Evolutionary conservation across 2,797 vertebrate species (phyloP).

Genomic region (Ctenochaetus hawaiiensis): DNA sequence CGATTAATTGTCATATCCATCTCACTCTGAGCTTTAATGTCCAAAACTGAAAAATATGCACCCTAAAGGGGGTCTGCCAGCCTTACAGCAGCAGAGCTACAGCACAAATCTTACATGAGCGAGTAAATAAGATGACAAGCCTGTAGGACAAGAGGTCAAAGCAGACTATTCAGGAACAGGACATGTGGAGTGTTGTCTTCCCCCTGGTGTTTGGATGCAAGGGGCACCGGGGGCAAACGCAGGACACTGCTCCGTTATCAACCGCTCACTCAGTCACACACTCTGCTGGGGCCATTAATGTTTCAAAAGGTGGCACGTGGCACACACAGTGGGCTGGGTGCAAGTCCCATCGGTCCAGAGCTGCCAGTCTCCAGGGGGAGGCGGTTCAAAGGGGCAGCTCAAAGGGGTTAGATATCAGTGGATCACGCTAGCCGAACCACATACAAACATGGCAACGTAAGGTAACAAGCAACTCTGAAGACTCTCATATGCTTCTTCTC

Average conservation of each 20-base stretch:
- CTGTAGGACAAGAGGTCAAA: constrained; percentile 65
- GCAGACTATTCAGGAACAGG: constrained; percentile 58
- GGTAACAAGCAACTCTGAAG: constrained; percentile 1
- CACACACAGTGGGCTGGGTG: constrained; percentile 30
- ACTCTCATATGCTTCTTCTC: constrained; percentile 5
- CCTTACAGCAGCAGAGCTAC: constrained; percentile 3
- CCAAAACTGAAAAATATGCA: constrained; percentile 33
- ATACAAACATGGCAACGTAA: constrained; percentile 18
- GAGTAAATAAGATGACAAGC: constrained; percentile 47
- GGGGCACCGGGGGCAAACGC: constrained; percentile 63
- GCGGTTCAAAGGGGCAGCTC: constrained; percentile 45
- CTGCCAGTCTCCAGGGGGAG: constrained; percentile 57
- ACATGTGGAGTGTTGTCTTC: constrained; percentile 72
- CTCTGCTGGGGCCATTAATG: constrained; percentile 62
- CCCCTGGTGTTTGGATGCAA: constrained; percentile 64
- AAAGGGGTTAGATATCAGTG: constrained; percentile 26
- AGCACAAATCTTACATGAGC: constrained; percentile 13
- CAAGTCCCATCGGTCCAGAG: constrained; percentile 44
- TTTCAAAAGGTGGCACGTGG: constrained; percentile 59
- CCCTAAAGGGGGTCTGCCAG: constrained; percentile 28
- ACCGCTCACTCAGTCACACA: constrained; percentile 58
- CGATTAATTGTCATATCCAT: constrained; percentile 72
- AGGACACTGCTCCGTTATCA: constrained; percentile 69
- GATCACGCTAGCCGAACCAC: not conserved
- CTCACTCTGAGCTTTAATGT: constrained; percentile 16